phyloP scores from a whole-genome alignment of 2,113 vertebrate species.

The Todiramphus saurophagus region DNA sequence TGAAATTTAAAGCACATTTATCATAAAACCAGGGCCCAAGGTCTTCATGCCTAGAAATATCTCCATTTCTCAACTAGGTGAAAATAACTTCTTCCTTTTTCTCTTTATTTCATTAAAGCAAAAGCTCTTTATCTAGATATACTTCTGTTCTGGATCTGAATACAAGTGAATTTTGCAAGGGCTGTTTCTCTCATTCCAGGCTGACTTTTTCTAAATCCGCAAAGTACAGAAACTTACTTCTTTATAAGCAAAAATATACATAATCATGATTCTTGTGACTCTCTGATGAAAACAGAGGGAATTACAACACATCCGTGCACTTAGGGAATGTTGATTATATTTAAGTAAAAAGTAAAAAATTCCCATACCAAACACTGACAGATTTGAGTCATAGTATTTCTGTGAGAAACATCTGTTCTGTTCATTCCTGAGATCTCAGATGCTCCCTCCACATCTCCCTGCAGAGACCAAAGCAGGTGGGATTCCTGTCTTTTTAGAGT shows the following conservation, averaged over 20 bases:
- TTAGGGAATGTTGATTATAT: neutral
- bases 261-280: neutral
- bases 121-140: neutral
- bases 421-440: neutral
- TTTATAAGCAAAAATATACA: neutral
- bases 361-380: neutral
- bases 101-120: neutral
- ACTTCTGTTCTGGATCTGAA: neutral
- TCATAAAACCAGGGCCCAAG: neutral
- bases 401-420: neutral
- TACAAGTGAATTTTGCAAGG: neutral
- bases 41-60: neutral
- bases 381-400: neutral
- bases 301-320: neutral
- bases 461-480: neutral
- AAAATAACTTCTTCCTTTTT: neutral
- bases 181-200: neutral
- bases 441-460: neutral
- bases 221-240: neutral
- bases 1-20: neutral
- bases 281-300: neutral
- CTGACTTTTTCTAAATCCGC: neutral
- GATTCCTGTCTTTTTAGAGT: neutral
- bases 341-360: neutral
- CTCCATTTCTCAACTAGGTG: neutral